These are phyloP conservation scores for Spatulosminthurus flaviceps DNA, from an alignment of 2,888 invertebrate species.

Conservation along the genomic window DNA sequence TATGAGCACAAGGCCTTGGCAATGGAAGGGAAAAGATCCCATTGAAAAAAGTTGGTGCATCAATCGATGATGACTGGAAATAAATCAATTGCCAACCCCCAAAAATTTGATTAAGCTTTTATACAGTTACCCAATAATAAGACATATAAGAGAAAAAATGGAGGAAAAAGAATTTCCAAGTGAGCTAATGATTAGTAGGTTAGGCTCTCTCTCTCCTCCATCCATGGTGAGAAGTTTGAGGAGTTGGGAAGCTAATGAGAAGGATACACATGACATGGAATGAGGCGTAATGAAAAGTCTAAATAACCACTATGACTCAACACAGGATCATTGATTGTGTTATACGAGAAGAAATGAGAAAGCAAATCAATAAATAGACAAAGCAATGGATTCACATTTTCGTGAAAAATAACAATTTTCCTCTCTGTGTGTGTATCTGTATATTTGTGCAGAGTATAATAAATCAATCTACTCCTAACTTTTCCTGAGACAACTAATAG, in stretches of 20 bases:
- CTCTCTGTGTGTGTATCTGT: slow-evolving; percentile 22
- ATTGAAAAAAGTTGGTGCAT: neutral
- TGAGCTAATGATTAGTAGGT: too few species aligned
- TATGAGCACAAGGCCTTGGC: too few species aligned
- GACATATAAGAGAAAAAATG: too few species aligned
- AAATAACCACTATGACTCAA: slow-evolving; percentile 4
- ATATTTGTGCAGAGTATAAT: neutral
- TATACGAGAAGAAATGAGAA: slow-evolving; percentile 5
- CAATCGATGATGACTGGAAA: slow-evolving; percentile 14
- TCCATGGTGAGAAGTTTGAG: neutral
- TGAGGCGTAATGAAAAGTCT: slow-evolving; percentile 3
- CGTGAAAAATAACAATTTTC: slow-evolving; percentile 40
- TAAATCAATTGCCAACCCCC: slow-evolving; percentile 9
- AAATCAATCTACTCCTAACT: slow-evolving; percentile 33
- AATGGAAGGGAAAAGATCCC: too few species aligned
- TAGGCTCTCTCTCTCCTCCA: too few species aligned
- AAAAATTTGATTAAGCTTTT: neutral
- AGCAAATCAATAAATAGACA: slow-evolving; percentile 38
- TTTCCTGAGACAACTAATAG: slow-evolving; percentile 36
- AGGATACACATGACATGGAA: slow-evolving; percentile 2
- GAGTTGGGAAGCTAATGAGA: neutral
- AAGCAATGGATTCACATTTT: slow-evolving; percentile 31
- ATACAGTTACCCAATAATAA: neutral
- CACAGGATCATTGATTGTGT: neutral
- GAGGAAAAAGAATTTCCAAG: neutral